Evolutionary conservation across 2,797 vertebrate genomes (phyloP), one percentile per base, ranked within the genome.

Genomic region (Yasuhikotakia modesta): DNA sequence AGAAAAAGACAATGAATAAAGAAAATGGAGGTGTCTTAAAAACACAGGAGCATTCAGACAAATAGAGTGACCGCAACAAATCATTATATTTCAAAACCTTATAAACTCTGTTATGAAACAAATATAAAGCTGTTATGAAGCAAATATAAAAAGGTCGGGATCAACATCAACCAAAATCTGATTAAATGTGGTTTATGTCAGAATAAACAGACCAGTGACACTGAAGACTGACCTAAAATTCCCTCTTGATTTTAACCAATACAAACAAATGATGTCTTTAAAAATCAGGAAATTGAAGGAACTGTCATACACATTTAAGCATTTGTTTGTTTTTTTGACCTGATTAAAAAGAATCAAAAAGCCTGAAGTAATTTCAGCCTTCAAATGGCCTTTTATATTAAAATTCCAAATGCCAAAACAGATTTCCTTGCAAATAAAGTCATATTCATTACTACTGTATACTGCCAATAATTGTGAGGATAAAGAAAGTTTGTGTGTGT

Each of bases 391-490:
- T 57, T 17, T 73, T 35, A 71, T 30, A 63, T 63, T 64, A 78
- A 73, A 30, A 57, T 63, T 76, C 65, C 39, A 60, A 70, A 73
- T 69, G 55, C 43, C 53, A 69, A 69, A 68, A 48, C 30, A 11
- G 58, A 57, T 57, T 76, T 43, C 60, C 74, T 17, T 53, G 53
- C 17, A 66, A 71, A 76, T 63, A 83, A 53, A 70, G 52, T 32
- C 48, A 57, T 30, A 65, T 78, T 81, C 39, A 81, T 63, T 55
- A 16, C 13, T 3, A 43, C 27, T 70, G 60, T n/a, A 46, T 58
- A 30, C 45, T 30, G 11, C 24, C 16, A 43, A 67, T 27, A 53
- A 61, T 65, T 45, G 10, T 32, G 61, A n/a, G 53, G 14, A 81
- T 68, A 82, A 76, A 79, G 53, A 65, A 32, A 53, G 55, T 63